A percentile compares a stretch with the other conserved stretches of the same genome.
phyloP scores from a whole-genome alignment of 1,140 invertebrate genomes.

The Cydia strobilella region DNA sequence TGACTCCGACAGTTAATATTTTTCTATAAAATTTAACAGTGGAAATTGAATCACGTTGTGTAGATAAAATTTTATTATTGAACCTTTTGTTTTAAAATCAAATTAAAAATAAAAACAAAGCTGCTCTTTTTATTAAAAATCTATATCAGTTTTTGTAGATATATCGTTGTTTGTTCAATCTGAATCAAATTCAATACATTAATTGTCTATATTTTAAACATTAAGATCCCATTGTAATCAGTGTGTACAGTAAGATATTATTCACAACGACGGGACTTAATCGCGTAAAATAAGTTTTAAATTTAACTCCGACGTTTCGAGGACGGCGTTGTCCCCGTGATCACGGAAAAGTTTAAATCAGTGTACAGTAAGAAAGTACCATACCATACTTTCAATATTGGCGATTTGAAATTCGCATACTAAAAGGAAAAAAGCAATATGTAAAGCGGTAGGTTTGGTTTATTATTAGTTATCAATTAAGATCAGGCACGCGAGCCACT shows the following conservation, averaged over 20 bases:
- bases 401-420: too few species aligned
- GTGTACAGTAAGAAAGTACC: too few species aligned
- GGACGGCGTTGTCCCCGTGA: too few species aligned
- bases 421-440: background rate
- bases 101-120: background rate
- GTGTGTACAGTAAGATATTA: too few species aligned
- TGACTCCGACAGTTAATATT: background rate
- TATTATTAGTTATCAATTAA: background rate
- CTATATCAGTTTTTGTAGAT: background rate
- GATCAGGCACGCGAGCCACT: too few species aligned
- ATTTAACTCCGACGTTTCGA: too few species aligned
- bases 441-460: background rate
- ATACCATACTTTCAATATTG: too few species aligned
- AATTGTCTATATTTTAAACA: background rate
- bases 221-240: background rate
- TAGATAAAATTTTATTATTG: background rate
- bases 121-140: background rate
- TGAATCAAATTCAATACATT: background rate
- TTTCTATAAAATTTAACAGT: slow-evolving; percentile 3
- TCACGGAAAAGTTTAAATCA: too few species aligned
- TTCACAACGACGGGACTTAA: too few species aligned
- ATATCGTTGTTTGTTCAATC: background rate
- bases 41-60: background rate
- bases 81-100: background rate
- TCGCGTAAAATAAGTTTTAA: too few species aligned